Conservation (phyloP, 2,888 invertebrate species). For the Villa cingulata region DNA sequence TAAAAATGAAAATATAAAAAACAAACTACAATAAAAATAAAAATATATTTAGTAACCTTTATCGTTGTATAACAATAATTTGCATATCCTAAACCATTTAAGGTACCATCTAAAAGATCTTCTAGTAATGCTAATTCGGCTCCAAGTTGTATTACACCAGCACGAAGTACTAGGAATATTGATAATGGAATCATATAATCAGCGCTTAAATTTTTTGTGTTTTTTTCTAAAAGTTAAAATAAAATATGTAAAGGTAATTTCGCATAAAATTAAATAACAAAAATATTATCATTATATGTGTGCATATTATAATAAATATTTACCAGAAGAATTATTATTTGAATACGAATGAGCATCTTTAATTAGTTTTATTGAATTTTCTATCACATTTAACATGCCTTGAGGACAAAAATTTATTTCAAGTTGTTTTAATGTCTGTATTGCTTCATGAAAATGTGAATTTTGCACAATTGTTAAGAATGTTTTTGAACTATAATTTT, state of each 20-base stretch:
- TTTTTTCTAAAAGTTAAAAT: slow-evolving; percentile 7
- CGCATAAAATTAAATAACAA: not conserved
- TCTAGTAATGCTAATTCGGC: slow-evolving; percentile 35
- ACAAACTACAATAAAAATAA: too few species aligned
- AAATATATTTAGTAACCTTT: slow-evolving; percentile 15
- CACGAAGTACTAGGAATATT: slow-evolving; percentile 30
- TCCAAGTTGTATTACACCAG: slow-evolving; percentile 33
- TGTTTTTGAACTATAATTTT: slow-evolving; percentile 16
- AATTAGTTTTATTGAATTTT: slow-evolving; percentile 30
- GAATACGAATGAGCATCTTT: slow-evolving; percentile 21
- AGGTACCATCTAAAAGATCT: slow-evolving; percentile 32
- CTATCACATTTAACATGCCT: slow-evolving; percentile 34
- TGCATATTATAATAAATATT: too few species aligned
- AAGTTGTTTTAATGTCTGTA: slow-evolving; percentile 28
- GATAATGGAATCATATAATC: slow-evolving; percentile 35
- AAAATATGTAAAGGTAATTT: too few species aligned
- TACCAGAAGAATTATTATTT: too few species aligned
- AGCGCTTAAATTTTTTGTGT: slow-evolving; percentile 25
- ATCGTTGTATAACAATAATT: slow-evolving; percentile 35
- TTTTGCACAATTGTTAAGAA: not conserved
- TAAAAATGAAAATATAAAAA: too few species aligned
- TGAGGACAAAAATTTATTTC: slow-evolving; percentile 34
- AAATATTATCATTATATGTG: too few species aligned
- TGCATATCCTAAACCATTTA: slow-evolving; percentile 32
- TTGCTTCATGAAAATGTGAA: slow-evolving; percentile 24